Percentiles rank a stretch among this genome's conserved stretches.
Conservation (phyloP, 2,888 invertebrate genomes). For the Argyra leucocephala region DNA sequence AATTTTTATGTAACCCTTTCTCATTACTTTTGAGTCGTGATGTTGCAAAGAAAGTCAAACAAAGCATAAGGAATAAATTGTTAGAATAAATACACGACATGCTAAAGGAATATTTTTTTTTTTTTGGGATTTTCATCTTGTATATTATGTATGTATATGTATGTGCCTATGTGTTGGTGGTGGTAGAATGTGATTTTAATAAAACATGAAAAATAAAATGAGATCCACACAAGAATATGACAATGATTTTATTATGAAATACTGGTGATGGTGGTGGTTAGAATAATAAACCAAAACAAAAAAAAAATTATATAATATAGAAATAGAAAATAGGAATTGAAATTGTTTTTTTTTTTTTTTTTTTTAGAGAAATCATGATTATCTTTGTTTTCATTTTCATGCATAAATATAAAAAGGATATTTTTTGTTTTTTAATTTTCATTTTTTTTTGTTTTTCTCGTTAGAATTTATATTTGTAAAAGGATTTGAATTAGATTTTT, state of each 20-base stretch:
- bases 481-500: not conserved
- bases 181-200: conserved; percentile 1
- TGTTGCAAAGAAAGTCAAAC: not conserved
- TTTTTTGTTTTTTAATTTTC: too few relatives aligned
- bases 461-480: not conserved
- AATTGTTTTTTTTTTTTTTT: too few relatives aligned
- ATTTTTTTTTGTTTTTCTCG: not conserved
- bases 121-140: not conserved
- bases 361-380: not conserved
- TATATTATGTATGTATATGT: too few relatives aligned
- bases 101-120: too few relatives aligned
- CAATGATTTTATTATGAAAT: not conserved
- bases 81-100: not conserved
- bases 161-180: too few relatives aligned
- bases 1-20: too few relatives aligned
- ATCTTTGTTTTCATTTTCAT: not conserved
- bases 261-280: too few relatives aligned
- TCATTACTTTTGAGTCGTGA: too few relatives aligned
- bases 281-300: not conserved
- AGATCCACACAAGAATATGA: not conserved
- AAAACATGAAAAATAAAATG: not conserved
- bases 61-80: not conserved
- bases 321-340: not conserved
- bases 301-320: not conserved
- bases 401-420: not conserved